These are phyloP conservation scores for Dolichomitus sp. DNA, from an alignment of 2,888 invertebrate species.

Conservation along the genomic window DNA sequence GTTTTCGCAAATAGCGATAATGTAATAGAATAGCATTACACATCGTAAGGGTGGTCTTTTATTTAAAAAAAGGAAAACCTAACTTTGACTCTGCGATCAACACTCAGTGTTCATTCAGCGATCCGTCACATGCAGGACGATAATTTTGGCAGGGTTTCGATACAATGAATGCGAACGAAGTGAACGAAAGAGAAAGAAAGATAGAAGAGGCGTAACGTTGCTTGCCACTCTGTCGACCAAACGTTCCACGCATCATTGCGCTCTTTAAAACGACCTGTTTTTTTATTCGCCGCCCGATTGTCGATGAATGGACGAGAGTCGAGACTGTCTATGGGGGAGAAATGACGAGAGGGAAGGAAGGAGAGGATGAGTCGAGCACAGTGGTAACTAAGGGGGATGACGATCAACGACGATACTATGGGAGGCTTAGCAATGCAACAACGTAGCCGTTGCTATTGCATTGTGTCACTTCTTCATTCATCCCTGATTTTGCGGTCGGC, in stretches of 20 bases:
- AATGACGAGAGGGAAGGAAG: slow-evolving; percentile 58
- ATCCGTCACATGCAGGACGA: slow-evolving; percentile 81
- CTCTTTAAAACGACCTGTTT: slow-evolving; percentile 84
- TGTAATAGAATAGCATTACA: neutral
- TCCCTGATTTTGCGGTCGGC: slow-evolving; percentile 86
- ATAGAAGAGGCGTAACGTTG: slow-evolving; percentile 34
- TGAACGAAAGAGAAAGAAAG: slow-evolving; percentile 24
- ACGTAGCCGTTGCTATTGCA: slow-evolving; percentile 70
- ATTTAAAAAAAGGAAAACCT: neutral
- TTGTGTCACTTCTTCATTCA: slow-evolving; percentile 85
- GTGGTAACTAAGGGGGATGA: slow-evolving; percentile 68
- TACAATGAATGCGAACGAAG: slow-evolving; percentile 75
- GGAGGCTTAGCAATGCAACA: slow-evolving; percentile 65
- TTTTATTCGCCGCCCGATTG: slow-evolving; percentile 71
- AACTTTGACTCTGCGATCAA: neutral
- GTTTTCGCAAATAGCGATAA: neutral
- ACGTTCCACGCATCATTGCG: slow-evolving; percentile 82
- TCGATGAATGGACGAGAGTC: slow-evolving; percentile 78
- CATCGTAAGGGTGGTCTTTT: neutral
- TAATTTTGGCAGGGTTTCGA: slow-evolving; percentile 71
- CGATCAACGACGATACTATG: slow-evolving; percentile 66
- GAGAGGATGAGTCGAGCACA: slow-evolving; percentile 56
- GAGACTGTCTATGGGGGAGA: slow-evolving; percentile 53
- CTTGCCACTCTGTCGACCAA: slow-evolving; percentile 63
- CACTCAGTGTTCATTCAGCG: slow-evolving; percentile 67